Evolutionary conservation across 2,797 vertebrate species (phyloP), one percentile per base, ranked within the genome.

Genomic region (Zenarchopterus dispar): DNA sequence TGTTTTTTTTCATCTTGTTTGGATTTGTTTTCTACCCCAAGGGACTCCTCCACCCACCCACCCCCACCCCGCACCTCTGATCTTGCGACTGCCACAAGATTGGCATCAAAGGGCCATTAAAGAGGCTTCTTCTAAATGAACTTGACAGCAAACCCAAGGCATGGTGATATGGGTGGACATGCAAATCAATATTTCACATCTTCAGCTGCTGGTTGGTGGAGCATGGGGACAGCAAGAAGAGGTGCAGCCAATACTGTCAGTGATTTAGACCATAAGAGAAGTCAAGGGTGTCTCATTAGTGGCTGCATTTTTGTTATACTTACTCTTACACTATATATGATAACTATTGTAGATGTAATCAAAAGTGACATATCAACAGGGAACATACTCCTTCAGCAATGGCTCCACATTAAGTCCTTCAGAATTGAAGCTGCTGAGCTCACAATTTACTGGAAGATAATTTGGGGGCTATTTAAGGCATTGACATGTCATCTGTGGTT

Each of bases 111-210:
- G 63, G 68, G 61, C 80, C 70, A 79, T 87, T 84, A 82, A 88
- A 71, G 63, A 62, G 62, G 60, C 72, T 62, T 67, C 80, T 62
- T 81, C 76, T 92, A 91, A 93, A 92, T 82, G 78, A 86, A 89
- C 77, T 70, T 86, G 91, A 92, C 90, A 93, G 89, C 73, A 55
- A 84, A 87, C 87, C 77, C 81, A 67, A 78, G 82, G 85, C 81
- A 61, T 83, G 81, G 86, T 90, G 87, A 92, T 88, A 79, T 66
- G 84, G 88, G 77, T 84, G 88, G 91, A 93, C 89, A 89, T 87
- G 86, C 81, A 87, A 93, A 93, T 93, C 93, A 92, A 93, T 93
- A 93, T 93, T 92, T 93, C 80, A 93, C 87, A 88, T 90, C 87
- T 78, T 86, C 89, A 89, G 77, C 76, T 78, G 22, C 71, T 67